Evolutionary conservation across 2,113 vertebrate genomes (phyloP), one percentile per base, ranked within the genome.

Genomic region (Gasterosteus nipponicus): DNA sequence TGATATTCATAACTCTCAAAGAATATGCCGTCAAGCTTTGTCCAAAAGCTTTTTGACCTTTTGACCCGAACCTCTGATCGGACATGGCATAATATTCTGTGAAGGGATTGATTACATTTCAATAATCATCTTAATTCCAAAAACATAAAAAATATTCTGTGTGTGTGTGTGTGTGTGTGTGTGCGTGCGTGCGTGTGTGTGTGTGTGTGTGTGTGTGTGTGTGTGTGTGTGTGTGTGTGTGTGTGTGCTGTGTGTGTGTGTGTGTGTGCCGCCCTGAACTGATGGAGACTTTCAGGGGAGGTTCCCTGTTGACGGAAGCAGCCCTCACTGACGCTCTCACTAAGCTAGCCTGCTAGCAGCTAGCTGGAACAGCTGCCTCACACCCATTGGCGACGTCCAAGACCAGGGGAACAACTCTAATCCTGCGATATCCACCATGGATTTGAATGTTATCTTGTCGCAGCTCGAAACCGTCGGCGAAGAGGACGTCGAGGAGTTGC

Each of bases 391-490:
- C 9, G 63, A 42, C 64, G 38, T 47, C 69, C 2, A 61, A 70
- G 22, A 35, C 35, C 39, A 14, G 76, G 38, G 53, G 41, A 69
- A 41, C 47, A 44, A 9, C 8, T 35, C 14, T 41, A 1, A 59
- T 58, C 53, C 29, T 10, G 41, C 53, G 38, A 70, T 39, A 39
- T 29, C 29, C 61, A 22, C 19, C 49, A 95, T 95, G 94, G 93
- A 94, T 72, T 58, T 95, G 41, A 90, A 81, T 9, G 69, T 4
- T 29, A 77, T 95, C 44, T 33, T 94, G 35, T 73, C 88, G 19
- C 89, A 90, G 63, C 84, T 95, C 38, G 92, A 94, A 47, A 63
- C 31, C 31, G 82, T 80, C 67, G 84, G 87, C 72, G 91, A 89
- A 5, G 85, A 89, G 53, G 89, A 90, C 9, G 71, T 75, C 3